A percentile compares a stretch with the other conserved stretches of the same genome.
Evolutionary conservation across 2,797 vertebrate species (phyloP).

Genomic region (Denticeps clupeoides): DNA sequence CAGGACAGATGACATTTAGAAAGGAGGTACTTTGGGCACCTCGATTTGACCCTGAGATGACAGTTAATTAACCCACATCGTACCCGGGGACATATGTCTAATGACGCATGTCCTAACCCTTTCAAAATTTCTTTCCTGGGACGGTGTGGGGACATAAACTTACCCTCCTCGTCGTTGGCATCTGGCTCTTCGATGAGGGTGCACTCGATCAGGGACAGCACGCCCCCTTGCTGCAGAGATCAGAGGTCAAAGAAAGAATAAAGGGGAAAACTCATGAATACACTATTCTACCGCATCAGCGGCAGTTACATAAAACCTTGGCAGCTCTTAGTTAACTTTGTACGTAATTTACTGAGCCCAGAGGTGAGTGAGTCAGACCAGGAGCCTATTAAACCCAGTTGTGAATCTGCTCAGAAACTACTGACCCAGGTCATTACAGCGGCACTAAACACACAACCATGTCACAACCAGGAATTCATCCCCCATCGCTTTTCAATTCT

Average conservation of each 20-base stretch:
- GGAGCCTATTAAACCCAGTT: too few relatives aligned
- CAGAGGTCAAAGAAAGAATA: neutral
- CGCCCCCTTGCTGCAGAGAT: constrained; percentile 82
- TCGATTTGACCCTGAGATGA: constrained; percentile 46
- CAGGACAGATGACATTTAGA: constrained; percentile 49
- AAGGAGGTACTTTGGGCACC: constrained; percentile 28
- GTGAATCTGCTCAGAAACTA: too few relatives aligned
- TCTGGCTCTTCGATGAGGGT: constrained; percentile 90
- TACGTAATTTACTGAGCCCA: too few relatives aligned
- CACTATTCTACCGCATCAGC: too few relatives aligned
- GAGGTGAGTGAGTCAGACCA: too few relatives aligned
- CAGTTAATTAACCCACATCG: constrained; percentile 54
- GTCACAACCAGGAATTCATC: too few relatives aligned
- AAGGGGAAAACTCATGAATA: neutral
- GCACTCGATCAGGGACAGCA: constrained; percentile 89
- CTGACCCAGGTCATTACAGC: too few relatives aligned
- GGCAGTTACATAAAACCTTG: too few relatives aligned
- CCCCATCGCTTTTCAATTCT: too few relatives aligned
- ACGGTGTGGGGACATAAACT: constrained; percentile 46
- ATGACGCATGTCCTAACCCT: constrained; percentile 3
- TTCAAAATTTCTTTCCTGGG: neutral
- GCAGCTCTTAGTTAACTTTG: too few relatives aligned
- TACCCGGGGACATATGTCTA: constrained; percentile 18
- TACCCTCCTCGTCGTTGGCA: constrained; percentile 83
- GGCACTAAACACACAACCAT: too few relatives aligned